These are phyloP conservation scores for Globodera ellingtonae DNA, from an alignment of 1,140 invertebrate genomes.

Conservation along the genomic window DNA sequence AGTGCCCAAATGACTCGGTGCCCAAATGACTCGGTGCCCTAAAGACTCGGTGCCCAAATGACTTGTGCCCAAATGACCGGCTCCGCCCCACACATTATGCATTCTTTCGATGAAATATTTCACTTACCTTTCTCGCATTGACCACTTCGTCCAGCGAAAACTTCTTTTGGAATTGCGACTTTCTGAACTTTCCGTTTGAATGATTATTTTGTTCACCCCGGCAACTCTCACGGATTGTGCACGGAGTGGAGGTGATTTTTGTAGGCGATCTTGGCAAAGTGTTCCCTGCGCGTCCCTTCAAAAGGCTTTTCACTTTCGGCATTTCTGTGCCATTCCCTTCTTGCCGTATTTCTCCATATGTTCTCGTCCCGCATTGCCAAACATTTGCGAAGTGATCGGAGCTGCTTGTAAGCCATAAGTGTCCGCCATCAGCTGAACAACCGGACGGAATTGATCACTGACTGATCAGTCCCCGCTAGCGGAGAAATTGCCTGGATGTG, in stretches of 20 bases:
- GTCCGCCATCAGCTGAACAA: constrained; percentile 75
- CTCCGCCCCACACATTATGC: too few species aligned
- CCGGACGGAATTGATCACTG: background rate
- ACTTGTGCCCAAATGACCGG: too few species aligned
- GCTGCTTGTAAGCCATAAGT: constrained; percentile 73
- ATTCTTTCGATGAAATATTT: background rate
- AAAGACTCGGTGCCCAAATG: too few species aligned
- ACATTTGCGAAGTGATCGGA: constrained; percentile 67
- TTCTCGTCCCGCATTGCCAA: constrained; percentile 86
- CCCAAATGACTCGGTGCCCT: too few species aligned
- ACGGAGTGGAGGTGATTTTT: constrained; percentile 96
- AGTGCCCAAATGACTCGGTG: too few species aligned
- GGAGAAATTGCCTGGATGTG: constrained; percentile 73
- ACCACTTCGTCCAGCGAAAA: constrained; percentile 76
- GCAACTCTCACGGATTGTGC: constrained; percentile 77
- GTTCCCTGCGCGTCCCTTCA: constrained; percentile 78
- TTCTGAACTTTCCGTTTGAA: constrained; percentile 67
- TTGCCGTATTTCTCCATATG: constrained; percentile 91
- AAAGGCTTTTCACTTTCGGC: background rate
- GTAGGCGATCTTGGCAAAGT: constrained; percentile 94
- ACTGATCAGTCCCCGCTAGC: background rate
- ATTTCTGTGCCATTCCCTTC: background rate
- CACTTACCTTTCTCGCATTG: constrained; percentile 72
- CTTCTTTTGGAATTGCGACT: constrained; percentile 87
- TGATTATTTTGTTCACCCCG: constrained; percentile 64